phyloP scores from a whole-genome alignment of 1,140 invertebrate genomes.

The Agrilus planipennis region DNA sequence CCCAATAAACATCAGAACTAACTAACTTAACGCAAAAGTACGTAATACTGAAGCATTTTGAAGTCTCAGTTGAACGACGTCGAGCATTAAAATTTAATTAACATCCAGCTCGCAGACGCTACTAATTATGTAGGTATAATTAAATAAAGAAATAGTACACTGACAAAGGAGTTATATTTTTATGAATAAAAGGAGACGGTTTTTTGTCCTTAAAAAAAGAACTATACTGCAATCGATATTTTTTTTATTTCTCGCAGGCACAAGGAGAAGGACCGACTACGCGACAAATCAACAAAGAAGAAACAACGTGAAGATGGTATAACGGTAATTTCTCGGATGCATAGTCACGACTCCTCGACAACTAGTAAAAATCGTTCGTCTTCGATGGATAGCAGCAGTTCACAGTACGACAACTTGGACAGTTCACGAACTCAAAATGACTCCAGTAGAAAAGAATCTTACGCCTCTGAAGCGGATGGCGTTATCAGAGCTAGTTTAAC shows the following conservation, averaged over 20 bases:
- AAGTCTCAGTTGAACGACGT: no score
- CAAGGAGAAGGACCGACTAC: slow-evolving; percentile 32
- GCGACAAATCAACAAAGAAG: slow-evolving; percentile 31
- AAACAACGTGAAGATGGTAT: slow-evolving; percentile 38
- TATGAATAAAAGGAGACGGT: no score
- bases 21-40: no score
- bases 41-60: no score
- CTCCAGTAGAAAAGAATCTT: slow-evolving; percentile 37
- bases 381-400: slow-evolving; percentile 28
- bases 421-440: slow-evolving; percentile 25
- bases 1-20: no score
- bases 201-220: no score
- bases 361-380: slow-evolving; percentile 24
- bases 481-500: slow-evolving; percentile 72
- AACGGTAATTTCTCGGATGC: slow-evolving; percentile 38
- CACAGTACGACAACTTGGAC: slow-evolving; percentile 40
- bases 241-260: slow-evolving; percentile 14
- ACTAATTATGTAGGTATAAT: no score
- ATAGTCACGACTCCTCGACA: slow-evolving; percentile 18
- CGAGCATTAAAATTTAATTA: no score
- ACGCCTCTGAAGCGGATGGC: slow-evolving; percentile 40
- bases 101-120: no score
- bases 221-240: slow-evolving; percentile 1
- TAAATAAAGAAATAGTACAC: no score
- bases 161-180: no score